Evolutionary conservation across 2,113 vertebrate genomes (phyloP), one percentile per base, ranked within the genome.

Genomic region (Ploceus nigricollis): DNA sequence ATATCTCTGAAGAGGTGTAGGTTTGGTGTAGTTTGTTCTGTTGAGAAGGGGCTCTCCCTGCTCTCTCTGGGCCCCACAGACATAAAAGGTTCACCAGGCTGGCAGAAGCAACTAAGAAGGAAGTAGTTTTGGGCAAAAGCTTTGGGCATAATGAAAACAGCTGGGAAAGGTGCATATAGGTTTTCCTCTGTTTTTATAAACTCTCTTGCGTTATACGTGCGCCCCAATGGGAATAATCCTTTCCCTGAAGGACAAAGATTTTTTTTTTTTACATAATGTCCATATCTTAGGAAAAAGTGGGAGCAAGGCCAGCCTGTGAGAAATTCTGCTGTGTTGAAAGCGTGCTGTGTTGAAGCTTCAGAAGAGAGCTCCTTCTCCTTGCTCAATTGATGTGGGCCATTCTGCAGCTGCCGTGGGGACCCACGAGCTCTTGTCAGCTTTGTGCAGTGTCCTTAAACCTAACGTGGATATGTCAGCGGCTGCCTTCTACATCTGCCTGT

Each of bases 381-480:
- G 21, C 17, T 44, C 31, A 5, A 2, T 6, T 30, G 40, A 4
- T 54, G 5, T 10, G 53, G 33, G 61, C 37, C 16, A 11, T 37
- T 48, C 31, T 72, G 47, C 22, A 37, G 39, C 5, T 44, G 53
- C 50, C 39, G 6, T 21, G 39, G 18, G 20, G 39, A 18, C 25
- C 11, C 63, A 6, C 0, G 6, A 61, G 31, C 39, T 28, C 35
- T 33, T 56, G 39, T 17, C 18, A 58, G 30, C 16, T 33, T 87
- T 53, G 22, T 83, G 19, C 48, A 56, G 20, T 9, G 10, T 72
- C 58, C 44, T 87, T 60, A 68, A 83, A 64, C 17, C 25, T 11
- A 14, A 5, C 6, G 2, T 2, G 16, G 58, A 4, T n/a, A 8
- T 1, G 4, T 42, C 44, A 37, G 58, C 11, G 3, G 25, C 22